Evolutionary conservation across 2,113 vertebrate genomes (phyloP), one percentile per base, ranked within the genome.

Genomic region (Cyprinodon brontotheroides): DNA sequence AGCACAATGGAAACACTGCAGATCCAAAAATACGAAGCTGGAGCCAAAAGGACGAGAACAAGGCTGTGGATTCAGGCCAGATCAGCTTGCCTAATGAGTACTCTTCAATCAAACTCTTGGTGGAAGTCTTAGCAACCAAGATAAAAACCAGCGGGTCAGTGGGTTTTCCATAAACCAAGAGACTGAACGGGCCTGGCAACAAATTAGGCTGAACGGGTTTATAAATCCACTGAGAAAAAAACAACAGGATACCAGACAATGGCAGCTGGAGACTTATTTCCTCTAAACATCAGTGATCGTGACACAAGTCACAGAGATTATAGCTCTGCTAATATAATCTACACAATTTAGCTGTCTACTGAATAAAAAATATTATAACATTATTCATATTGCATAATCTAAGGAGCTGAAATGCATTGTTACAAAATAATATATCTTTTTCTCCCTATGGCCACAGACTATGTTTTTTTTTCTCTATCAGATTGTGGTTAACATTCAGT

Each of bases 231-330:
- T 11, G 75, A 61, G 66, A 79, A 80, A 86, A 29, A 81, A 88
- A 87, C 75, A 90, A 90, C 87, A 89, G 91, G 88, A 92, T 89
- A 82, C 86, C 73, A 78, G 62, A 78, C 82, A 75, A 84, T 82
- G 79, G 68, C 70, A 61, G 77, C 36, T 22, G 43, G 38, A 82
- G 68, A 76, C 70, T 80, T 22, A 86, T 82, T 91, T 91, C 88
- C 89, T 67, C 48, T 64, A 64, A 79, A 75, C 75, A 67, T 65
- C 37, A 61, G 48, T 57, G 78, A 82, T 74, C 15, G 53, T 17
- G 45, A 75, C 67, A 82, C 85, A 77, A 79, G 39, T 60, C 38
- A 57, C n/a, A 45, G 17, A 63, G n/a, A 70, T 4, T 69, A 11
- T 4, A 57, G 43, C 62, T 70, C 14, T 50, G 20, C 4, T 10